Percentiles rank a stretch among this genome's conserved stretches.
These are phyloP conservation scores for Rhopalosiphum padi DNA, from an alignment of 1,140 invertebrate species.

Conservation along the genomic window DNA sequence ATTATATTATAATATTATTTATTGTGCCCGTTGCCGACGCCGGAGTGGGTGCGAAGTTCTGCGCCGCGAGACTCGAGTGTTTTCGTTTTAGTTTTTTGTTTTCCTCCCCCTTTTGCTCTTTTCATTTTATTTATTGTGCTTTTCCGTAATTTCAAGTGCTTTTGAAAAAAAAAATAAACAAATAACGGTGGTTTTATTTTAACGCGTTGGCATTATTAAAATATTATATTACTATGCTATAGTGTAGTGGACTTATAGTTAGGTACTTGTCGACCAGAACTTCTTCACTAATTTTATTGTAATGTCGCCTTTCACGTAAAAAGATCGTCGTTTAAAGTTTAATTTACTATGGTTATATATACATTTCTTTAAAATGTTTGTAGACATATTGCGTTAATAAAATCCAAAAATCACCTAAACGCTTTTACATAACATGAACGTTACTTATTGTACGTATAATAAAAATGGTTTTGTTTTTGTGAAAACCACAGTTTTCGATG, in stretches of 20 bases:
- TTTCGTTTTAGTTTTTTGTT: constrained; percentile 12
- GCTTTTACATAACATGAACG: too few relatives aligned
- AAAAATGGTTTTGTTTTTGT: background rate
- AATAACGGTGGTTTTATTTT: background rate
- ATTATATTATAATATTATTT: background rate
- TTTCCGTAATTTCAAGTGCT: constrained; percentile 20
- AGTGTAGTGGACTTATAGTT: background rate
- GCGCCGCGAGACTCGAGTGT: background rate
- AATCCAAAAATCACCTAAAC: background rate
- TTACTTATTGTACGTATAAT: background rate
- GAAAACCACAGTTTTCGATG: background rate
- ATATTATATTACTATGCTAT: background rate
- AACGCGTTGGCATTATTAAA: background rate
- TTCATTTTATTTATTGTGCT: background rate
- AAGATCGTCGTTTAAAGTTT: background rate
- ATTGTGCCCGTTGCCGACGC: background rate
- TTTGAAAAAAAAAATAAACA: constrained; percentile 7
- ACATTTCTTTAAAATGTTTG: background rate
- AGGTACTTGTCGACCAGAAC: background rate
- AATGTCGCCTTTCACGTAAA: background rate
- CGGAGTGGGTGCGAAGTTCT: background rate
- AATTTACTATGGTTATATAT: background rate
- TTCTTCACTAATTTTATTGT: background rate
- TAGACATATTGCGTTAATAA: background rate
- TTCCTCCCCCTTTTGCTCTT: background rate